phyloP scores from a whole-genome alignment of 2,797 vertebrate species.

The Lepilemur septentrionalis region DNA sequence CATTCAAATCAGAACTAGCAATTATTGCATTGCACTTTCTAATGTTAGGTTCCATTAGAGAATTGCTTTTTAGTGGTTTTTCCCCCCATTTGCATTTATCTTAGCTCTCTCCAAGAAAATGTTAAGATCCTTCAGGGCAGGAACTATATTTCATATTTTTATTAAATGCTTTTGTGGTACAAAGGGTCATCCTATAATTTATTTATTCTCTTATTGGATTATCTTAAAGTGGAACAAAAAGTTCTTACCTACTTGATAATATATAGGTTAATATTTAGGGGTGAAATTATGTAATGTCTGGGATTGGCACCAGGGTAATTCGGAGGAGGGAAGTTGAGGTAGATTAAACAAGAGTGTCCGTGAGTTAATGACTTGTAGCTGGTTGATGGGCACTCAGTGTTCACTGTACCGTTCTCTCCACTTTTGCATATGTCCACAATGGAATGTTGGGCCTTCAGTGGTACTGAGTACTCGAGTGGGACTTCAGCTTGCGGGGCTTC shows the following conservation, averaged over 20 bases:
- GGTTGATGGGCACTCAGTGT: not conserved
- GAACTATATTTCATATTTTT: not conserved
- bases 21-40: not conserved
- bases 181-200: slow-evolving; percentile 15
- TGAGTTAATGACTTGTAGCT: not conserved
- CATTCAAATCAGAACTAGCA: not conserved
- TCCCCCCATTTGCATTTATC: not conserved
- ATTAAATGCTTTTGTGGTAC: slow-evolving; percentile 2
- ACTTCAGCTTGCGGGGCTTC: not conserved
- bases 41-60: not conserved
- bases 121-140: not conserved
- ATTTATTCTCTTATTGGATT: not conserved
- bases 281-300: not conserved
- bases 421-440: not conserved
- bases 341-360: not conserved
- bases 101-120: not conserved
- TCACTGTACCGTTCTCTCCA: not conserved
- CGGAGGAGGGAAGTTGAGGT: not conserved
- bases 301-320: not conserved
- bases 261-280: not conserved
- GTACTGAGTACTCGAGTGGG: not conserved
- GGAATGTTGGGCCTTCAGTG: not conserved
- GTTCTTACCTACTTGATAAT: slow-evolving; percentile 1
- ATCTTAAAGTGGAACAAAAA: slow-evolving; percentile 27
- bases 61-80: not conserved